Conservation (phyloP, 2,797 vertebrate species). For the Brotula barbata region DNA sequence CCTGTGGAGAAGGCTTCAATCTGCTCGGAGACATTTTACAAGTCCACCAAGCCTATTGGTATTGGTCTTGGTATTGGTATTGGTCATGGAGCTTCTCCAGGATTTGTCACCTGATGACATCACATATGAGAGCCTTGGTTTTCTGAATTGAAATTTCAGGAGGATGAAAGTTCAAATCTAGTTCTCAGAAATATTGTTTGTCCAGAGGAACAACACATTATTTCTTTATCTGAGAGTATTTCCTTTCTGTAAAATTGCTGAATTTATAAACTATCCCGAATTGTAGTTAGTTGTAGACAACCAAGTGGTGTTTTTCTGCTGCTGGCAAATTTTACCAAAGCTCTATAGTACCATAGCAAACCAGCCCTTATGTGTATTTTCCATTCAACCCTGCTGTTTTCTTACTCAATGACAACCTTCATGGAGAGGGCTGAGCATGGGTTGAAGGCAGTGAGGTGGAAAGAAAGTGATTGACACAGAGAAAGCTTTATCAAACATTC, state of each 20-base stretch:
- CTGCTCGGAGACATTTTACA: slow-evolving; percentile 30
- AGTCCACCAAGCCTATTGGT: slow-evolving; percentile 27
- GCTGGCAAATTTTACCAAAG: no score
- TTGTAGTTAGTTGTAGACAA: no score
- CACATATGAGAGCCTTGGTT: slow-evolving; percentile 16
- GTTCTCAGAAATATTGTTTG: slow-evolving; percentile 2
- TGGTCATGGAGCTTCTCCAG: slow-evolving; percentile 33
- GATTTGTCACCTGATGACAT: slow-evolving; percentile 32
- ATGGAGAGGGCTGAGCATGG: no score
- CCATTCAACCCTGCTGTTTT: no score
- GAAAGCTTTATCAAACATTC: no score
- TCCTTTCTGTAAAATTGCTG: slow-evolving; percentile 20
- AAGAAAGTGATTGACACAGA: no score
- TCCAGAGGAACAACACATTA: background rate
- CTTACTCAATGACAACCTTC: no score
- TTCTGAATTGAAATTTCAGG: slow-evolving; percentile 20
- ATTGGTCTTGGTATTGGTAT: no score
- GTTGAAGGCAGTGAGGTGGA: no score
- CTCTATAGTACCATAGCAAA: no score
- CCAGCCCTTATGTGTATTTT: no score
- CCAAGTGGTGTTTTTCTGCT: no score
- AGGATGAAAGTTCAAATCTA: slow-evolving; percentile 12
- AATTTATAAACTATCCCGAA: slow-evolving; percentile 22
- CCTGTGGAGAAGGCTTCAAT: slow-evolving; percentile 29
- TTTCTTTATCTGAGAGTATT: background rate